These are phyloP conservation scores for Lottia scabra DNA, from an alignment of 2,888 invertebrate genomes.

Conservation along the genomic window DNA sequence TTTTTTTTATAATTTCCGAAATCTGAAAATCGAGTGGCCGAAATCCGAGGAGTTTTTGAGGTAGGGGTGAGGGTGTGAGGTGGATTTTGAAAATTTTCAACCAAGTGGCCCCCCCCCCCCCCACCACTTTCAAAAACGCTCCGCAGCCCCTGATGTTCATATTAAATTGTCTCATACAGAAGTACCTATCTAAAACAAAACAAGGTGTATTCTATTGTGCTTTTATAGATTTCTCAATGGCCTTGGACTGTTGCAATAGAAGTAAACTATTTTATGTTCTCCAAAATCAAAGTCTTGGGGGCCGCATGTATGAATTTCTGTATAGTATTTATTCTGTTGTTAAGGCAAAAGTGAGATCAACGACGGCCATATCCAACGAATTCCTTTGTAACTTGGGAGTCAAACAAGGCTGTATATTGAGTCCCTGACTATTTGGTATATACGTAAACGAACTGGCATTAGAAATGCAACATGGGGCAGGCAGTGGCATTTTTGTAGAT, in stretches of 20 bases:
- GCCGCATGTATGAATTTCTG: background rate
- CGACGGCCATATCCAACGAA: background rate
- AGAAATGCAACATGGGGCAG: background rate
- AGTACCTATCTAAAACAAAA: background rate
- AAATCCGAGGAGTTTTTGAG: too few relatives aligned
- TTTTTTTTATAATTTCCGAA: too few relatives aligned
- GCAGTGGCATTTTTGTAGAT: background rate
- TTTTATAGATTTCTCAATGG: background rate
- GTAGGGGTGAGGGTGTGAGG: too few relatives aligned
- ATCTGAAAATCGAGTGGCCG: too few relatives aligned
- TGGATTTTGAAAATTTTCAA: too few relatives aligned
- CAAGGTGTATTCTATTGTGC: slow-evolving; percentile 2
- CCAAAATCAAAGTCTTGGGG: too few relatives aligned
- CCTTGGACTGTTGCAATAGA: background rate
- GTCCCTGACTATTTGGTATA: background rate
- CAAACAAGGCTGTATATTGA: background rate
- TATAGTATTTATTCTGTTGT: background rate
- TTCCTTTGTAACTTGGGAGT: background rate
- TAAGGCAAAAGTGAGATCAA: background rate
- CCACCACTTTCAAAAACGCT: too few relatives aligned
- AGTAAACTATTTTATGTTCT: background rate
- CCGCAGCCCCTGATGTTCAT: too few relatives aligned
- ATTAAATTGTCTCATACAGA: background rate
- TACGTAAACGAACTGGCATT: background rate
- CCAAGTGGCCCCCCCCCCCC: too few relatives aligned